Evolutionary conservation across 2,888 invertebrate genomes (phyloP).

Genomic region (Lysandra bellargus): DNA sequence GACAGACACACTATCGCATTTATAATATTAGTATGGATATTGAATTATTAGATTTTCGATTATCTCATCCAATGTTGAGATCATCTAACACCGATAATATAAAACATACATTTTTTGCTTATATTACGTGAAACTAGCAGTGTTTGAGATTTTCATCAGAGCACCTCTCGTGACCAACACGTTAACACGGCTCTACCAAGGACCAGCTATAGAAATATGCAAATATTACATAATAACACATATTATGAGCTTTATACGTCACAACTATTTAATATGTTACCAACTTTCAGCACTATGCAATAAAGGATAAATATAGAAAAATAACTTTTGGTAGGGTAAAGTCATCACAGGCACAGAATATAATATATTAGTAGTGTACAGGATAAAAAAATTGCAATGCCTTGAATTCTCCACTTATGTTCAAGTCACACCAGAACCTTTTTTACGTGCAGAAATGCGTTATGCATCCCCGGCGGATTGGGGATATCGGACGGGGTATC

Average conservation of each 20-base stretch:
- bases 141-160: slow-evolving; percentile 46
- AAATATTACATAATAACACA: slow-evolving; percentile 11
- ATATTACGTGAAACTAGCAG: slow-evolving; percentile 19
- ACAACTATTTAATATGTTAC: not conserved
- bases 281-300: not conserved
- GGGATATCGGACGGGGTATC: too few species aligned
- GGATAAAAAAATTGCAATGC: too few species aligned
- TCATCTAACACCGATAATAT: not conserved
- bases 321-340: too few species aligned
- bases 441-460: too few species aligned
- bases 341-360: too few species aligned
- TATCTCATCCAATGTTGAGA: not conserved
- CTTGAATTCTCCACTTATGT: too few species aligned
- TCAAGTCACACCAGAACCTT: too few species aligned
- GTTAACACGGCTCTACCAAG: slow-evolving; percentile 40
- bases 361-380: too few species aligned
- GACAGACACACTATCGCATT: too few species aligned
- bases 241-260: slow-evolving; percentile 1
- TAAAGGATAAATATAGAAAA: not conserved
- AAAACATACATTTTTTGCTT: not conserved
- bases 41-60: not conserved
- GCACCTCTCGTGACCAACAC: slow-evolving; percentile 42
- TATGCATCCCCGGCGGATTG: too few species aligned
- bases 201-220: slow-evolving; percentile 20
- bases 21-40: not conserved